phyloP scores from a whole-genome alignment of 1,140 invertebrate genomes.

The Neomicropteryx cornuta region DNA sequence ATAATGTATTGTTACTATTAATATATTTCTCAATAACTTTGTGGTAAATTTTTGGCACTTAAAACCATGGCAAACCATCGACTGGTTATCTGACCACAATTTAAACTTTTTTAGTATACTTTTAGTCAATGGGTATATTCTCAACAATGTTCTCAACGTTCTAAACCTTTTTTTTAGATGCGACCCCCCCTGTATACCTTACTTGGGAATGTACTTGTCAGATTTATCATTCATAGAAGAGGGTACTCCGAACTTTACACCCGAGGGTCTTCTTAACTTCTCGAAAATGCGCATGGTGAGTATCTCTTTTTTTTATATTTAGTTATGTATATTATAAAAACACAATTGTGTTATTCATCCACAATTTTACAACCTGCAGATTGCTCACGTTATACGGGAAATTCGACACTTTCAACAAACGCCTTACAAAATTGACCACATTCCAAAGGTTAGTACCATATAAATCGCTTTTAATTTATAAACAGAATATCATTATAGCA shows the following conservation, averaged over 20 bases:
- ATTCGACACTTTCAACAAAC: slow-evolving; percentile 88
- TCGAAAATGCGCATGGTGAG: slow-evolving; percentile 93
- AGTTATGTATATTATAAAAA: neutral
- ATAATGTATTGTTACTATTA: too few species aligned
- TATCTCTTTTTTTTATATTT: slow-evolving; percentile 7
- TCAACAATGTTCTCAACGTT: too few species aligned
- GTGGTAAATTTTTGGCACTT: too few species aligned
- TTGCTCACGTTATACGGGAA: slow-evolving; percentile 88
- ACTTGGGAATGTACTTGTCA: slow-evolving; percentile 85
- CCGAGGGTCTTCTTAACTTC: slow-evolving; percentile 87
- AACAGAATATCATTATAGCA: neutral
- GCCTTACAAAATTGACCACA: slow-evolving; percentile 82
- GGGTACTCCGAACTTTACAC: slow-evolving; percentile 84
- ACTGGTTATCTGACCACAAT: too few species aligned
- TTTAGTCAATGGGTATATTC: too few species aligned
- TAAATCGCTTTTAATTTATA: slow-evolving; percentile 1
- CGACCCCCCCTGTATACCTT: slow-evolving; percentile 89
- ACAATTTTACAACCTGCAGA: slow-evolving; percentile 48
- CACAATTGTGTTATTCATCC: neutral
- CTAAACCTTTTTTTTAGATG: slow-evolving; percentile 54
- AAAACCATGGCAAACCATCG: too few species aligned
- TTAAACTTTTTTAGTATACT: too few species aligned
- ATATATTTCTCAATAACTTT: too few species aligned
- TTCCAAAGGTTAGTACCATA: slow-evolving; percentile 60
- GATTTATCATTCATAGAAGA: slow-evolving; percentile 93